Evolutionary conservation across 2,888 invertebrate species (phyloP), one percentile per base, ranked within the genome.

Genomic region (Scaptomyza reducta): DNA sequence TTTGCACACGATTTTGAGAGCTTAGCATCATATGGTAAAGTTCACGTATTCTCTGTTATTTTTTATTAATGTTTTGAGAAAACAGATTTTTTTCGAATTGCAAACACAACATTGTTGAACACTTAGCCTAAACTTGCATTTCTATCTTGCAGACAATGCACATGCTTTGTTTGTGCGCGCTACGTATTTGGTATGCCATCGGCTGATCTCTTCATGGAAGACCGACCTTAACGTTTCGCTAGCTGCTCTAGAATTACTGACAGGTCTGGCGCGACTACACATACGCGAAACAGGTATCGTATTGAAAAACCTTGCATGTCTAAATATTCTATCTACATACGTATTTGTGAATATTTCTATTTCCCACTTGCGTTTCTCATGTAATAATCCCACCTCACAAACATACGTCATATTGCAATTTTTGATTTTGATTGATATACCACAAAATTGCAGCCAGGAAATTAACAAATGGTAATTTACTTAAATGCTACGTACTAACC

Each of bases 161-260:
- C 95, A 96, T 90, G 97, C 97, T 2, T 92, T 99, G 71, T 98
- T 98, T 88, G 97, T 98, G 0, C 94, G 97, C 65, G 97, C 98
- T 7, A 97, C 98, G 0, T 97, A 98, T 89, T 93, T 98, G 84
- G 98, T 98, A 38, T 99, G 98, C 89, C 98, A 98, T 92, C 95
- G 98, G 22, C 93, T 99, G 64, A 98, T 98, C 89, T 97, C 98
- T 0, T 96, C 97, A 0, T 99, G 98, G 98, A 98, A 98, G 92
- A 96, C 96, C 0, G 98, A 99, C 92, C 93, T 98, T 66, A 98
- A 97, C 90, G 96, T 98, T 40, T 98, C 98, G 0, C 92, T 99
- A 59, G 98, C 98, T 0, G 98, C 98, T 0, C 92, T 99, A 70
- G 99, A 99, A 91, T 94, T 98, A 56, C 93, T 99, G 0, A 96